Base-by-base conservation (phyloP, 2,888 invertebrate genomes). In the Achlya flavicornis region DNA sequence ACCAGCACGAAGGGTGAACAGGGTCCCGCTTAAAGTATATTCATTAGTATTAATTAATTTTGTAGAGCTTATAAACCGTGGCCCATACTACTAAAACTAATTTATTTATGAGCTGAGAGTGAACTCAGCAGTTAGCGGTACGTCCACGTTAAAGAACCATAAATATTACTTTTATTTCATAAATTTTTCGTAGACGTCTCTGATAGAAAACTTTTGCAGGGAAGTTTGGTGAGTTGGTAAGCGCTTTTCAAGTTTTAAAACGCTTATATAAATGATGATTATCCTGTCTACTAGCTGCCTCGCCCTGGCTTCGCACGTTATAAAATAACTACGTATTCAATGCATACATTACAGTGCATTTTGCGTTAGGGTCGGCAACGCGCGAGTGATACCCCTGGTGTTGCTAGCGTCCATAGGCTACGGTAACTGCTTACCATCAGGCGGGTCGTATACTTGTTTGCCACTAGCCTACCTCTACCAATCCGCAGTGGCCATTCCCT, bases 21-120 rank as follows among this genome's bases (percentile, higher is more conserved):
- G 59, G 60, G 66, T 66, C 68, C 66, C 73, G 74, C 71, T 73
- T 75, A 74, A 79, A 79, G 78, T 78, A 80, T 71, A 77, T 83
- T 80, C 74, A 84, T 83, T 81, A 79, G 81, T 78, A 80, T 82
- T 84, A 84, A 87, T 87, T 85, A 85, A 86, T 83, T 83, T 81
- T 71, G 73, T 73, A 74, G 70, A 79, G 80, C 75, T 81, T 77
- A 80, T 72, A 76, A 74, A 75, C 69, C 67, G 66, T 63, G 62
- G 64, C 65, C 64, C 65, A 68, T 66, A 67, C 66, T 66, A 46
- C 69, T 70, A 66, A 70, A 70, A 64, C 66, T 68, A 58, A 57
- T 70, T 80, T 75, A 82, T 79, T 79, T 76, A 81, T 74, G 63
- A 77, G 67, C 67, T 62, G 65, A 65, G 71, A 84, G 79, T 78